Evolutionary conservation across 23 tunicate species (phyloP).

Genomic region (Aplidium turbinatum): DNA sequence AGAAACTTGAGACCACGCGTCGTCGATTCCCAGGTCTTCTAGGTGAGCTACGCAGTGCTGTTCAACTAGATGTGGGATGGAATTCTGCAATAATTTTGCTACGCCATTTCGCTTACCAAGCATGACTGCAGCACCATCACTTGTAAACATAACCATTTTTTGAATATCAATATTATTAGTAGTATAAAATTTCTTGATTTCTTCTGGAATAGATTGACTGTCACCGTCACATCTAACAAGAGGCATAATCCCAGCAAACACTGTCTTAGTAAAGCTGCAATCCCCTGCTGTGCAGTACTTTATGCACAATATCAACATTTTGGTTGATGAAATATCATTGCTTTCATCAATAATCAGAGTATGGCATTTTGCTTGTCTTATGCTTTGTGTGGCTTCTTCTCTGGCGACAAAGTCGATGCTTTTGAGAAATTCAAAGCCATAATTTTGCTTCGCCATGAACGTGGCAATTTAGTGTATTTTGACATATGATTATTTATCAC

Average conservation of each 20-base stretch:
- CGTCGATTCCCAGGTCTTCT: slow-evolving; percentile 48
- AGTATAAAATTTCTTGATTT: slow-evolving; percentile 28
- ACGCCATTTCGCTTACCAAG: slow-evolving; percentile 28
- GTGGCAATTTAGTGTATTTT: slow-evolving; percentile 26
- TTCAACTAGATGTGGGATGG: slow-evolving; percentile 27
- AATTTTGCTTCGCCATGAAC: slow-evolving; percentile 34
- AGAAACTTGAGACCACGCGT: slow-evolving; percentile 36
- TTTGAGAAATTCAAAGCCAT: slow-evolving; percentile 31
- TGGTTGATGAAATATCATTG: slow-evolving; percentile 25
- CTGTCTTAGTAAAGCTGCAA: slow-evolving; percentile 39
- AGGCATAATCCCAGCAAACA: slow-evolving; percentile 27
- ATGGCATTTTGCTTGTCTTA: slow-evolving; percentile 30
- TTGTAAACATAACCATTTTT: slow-evolving; percentile 42
- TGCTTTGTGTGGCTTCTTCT: slow-evolving; percentile 19
- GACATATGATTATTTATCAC: slow-evolving; percentile 25
- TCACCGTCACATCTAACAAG: slow-evolving; percentile 15
- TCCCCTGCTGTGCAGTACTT: slow-evolving; percentile 27
- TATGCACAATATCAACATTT: slow-evolving; percentile 32
- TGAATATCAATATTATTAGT: slow-evolving; percentile 33
- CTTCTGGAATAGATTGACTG: slow-evolving; percentile 27
- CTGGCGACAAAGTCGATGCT: slow-evolving; percentile 32
- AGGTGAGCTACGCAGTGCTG: slow-evolving; percentile 51
- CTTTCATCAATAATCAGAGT: slow-evolving; percentile 28
- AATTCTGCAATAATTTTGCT: slow-evolving; percentile 37
- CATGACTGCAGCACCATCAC: slow-evolving; percentile 36